Base-by-base conservation (phyloP, 2,888 invertebrate species). In the Pocota personata region DNA sequence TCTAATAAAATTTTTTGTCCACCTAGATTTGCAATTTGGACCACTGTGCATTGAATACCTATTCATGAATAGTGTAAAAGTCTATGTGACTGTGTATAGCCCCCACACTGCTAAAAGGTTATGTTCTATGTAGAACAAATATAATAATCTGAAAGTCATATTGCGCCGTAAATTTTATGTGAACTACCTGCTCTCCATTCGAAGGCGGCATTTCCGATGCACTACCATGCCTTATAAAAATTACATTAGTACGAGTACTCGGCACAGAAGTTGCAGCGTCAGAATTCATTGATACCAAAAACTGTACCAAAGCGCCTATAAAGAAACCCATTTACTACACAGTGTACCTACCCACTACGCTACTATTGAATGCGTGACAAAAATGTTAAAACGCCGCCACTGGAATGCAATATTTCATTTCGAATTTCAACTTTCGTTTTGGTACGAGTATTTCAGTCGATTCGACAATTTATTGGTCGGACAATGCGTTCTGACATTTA, bases 351-450 rank as follows among this genome's bases (percentile, higher is more conserved):
- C 24, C 32, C 19, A 10, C 32, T 16, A 37, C 19, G 27, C 57
- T 24, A 7, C 73, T 64, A 73, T 73, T 73, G 76, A 66, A 66
- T 48, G 66, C 76, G 76, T 76, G 76, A 76, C 66, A 7, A 27
- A 66, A 76, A 66, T 76, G 10, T n/a, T 66, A 48, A 76, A 32
- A 32, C 14, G 10, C 64, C 6, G 10, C 35, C 3, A 5, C n/a
- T 35, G 27, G 19, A 52, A 21, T 24, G 52, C 73, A 43, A 73
- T 73, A 64, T 27, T 66, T 76, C 48, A 73, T 55, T 32, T 46
- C 14, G 32, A 46, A 27, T 52, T 27, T 7, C 10, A 14, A 32
- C 10, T 32, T 40, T 35, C 35, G n/a, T 35, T 64, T 57, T 75
- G 14, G 12, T 30, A n/a, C n/a, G n/a, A n/a, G n/a, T n/a, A 30